Percentiles rank a stretch among this genome's conserved stretches.
These are phyloP conservation scores for Carterocephalus palaemon DNA, from an alignment of 2,888 invertebrate species.

Conservation along the genomic window DNA sequence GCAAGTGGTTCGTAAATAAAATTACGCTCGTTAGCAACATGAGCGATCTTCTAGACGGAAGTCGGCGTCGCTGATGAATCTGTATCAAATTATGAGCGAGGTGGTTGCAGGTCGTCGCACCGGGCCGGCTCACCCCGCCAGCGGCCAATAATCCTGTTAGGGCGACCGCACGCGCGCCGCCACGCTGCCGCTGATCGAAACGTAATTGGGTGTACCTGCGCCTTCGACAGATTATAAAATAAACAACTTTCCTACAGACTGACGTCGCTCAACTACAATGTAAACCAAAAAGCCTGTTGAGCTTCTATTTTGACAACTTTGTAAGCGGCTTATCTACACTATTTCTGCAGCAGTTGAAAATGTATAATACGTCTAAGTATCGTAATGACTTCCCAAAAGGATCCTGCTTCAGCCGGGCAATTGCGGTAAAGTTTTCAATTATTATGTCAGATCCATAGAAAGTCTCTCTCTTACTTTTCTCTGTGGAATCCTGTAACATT, in stretches of 20 bases:
- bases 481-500: too few relatives aligned
- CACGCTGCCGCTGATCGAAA: constrained; percentile 61
- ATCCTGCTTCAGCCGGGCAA: too few relatives aligned
- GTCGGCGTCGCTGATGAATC: constrained; percentile 48
- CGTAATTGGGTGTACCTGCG: constrained; percentile 66
- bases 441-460: too few relatives aligned
- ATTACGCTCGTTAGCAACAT: constrained; percentile 27
- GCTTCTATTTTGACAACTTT: neutral
- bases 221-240: constrained; percentile 41
- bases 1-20: constrained; percentile 25
- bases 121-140: constrained; percentile 31
- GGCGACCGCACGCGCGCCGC: constrained; percentile 57
- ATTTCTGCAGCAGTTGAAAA: neutral
- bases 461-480: too few relatives aligned
- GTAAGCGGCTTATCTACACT: constrained; percentile 13
- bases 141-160: constrained; percentile 64
- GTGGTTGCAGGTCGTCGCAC: constrained; percentile 32
- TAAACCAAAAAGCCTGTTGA: neutral
- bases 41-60: constrained; percentile 22
- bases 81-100: constrained; percentile 48
- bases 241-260: constrained; percentile 30
- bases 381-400: too few relatives aligned
- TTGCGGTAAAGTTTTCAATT: too few relatives aligned
- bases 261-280: neutral
- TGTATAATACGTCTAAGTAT: too few relatives aligned